Conservation (phyloP, 1,140 invertebrate genomes). For the Drosophila nannoptera region DNA sequence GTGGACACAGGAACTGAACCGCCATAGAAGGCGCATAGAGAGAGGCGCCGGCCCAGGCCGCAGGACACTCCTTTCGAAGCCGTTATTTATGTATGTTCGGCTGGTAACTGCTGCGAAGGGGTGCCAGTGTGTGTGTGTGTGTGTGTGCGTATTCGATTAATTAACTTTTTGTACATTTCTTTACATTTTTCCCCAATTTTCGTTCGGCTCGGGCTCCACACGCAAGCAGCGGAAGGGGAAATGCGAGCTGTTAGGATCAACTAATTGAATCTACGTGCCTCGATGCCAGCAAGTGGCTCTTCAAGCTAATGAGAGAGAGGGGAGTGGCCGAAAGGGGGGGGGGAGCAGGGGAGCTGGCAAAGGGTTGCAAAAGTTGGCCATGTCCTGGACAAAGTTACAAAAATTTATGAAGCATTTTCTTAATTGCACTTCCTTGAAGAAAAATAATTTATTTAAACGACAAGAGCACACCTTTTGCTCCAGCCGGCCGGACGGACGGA, state of each 20-base stretch:
- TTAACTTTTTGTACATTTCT: slow-evolving; percentile 23
- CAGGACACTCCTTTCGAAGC: slow-evolving; percentile 31
- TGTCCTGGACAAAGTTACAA: slow-evolving; percentile 58
- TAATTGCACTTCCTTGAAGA: slow-evolving; percentile 78
- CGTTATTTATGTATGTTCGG: slow-evolving; percentile 42
- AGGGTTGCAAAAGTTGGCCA: slow-evolving; percentile 23
- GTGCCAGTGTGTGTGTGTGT: slow-evolving; percentile 13
- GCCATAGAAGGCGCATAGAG: no score
- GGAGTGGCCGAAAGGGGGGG: not conserved
- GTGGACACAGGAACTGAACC: slow-evolving; percentile 6
- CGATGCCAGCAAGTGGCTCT: slow-evolving; percentile 23
- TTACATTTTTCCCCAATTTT: not conserved
- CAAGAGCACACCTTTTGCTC: slow-evolving; percentile 66
- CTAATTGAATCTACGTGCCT: slow-evolving; percentile 47
- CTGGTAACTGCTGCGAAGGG: not conserved
- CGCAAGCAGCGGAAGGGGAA: slow-evolving; percentile 39
- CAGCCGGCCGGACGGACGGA: not conserved
- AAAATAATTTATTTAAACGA: slow-evolving; percentile 79
- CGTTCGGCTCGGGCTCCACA: not conserved
- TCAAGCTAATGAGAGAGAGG: slow-evolving; percentile 12
- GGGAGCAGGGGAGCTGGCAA: not conserved
- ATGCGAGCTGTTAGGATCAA: slow-evolving; percentile 40
- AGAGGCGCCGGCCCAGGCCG: no score
- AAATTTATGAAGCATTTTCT: slow-evolving; percentile 79
- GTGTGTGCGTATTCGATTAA: slow-evolving; percentile 40